Percentiles rank a stretch among this genome's conserved stretches.
These are phyloP conservation scores for Tenualosa ilisha DNA, from an alignment of 2,797 vertebrate species.

Conservation along the genomic window DNA sequence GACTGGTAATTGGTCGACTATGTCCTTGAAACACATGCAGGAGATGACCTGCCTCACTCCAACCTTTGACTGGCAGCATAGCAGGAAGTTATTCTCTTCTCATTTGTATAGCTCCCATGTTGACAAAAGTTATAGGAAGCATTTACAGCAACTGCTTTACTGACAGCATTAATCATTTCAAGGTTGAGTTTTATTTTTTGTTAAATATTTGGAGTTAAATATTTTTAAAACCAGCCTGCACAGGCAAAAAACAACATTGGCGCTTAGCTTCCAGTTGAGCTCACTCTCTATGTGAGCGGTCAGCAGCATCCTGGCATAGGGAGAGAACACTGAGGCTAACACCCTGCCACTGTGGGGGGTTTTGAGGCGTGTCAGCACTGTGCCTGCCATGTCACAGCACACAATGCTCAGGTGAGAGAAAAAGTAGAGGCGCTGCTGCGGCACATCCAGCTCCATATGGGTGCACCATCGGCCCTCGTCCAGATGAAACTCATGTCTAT, in stretches of 20 bases:
- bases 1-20: slow-evolving; percentile 14
- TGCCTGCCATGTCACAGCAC: slow-evolving; percentile 42
- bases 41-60: slow-evolving; percentile 39
- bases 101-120: not conserved
- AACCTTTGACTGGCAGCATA: slow-evolving; percentile 3
- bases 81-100: not conserved
- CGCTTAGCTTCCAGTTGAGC: not conserved
- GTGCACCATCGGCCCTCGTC: slow-evolving; percentile 40
- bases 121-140: not conserved
- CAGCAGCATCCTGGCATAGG: slow-evolving; percentile 30
- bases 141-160: not conserved
- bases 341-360: slow-evolving; percentile 18
- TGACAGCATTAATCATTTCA: not conserved
- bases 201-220: no score
- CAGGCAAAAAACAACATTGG: not conserved
- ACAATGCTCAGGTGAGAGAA: slow-evolving; percentile 35
- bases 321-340: slow-evolving; percentile 36
- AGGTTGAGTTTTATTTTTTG: not conserved
- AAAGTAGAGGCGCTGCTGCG: slow-evolving; percentile 38
- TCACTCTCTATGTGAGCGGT: slow-evolving; percentile 45
- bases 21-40: slow-evolving; percentile 25
- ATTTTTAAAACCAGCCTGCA: no score
- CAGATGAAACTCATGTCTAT: slow-evolving; percentile 36
- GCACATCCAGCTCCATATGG: slow-evolving; percentile 45
- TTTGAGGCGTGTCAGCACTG: slow-evolving; percentile 13